These are phyloP conservation scores for Macroramphosus scolopax DNA, from an alignment of 2,797 vertebrate species.

Conservation along the genomic window DNA sequence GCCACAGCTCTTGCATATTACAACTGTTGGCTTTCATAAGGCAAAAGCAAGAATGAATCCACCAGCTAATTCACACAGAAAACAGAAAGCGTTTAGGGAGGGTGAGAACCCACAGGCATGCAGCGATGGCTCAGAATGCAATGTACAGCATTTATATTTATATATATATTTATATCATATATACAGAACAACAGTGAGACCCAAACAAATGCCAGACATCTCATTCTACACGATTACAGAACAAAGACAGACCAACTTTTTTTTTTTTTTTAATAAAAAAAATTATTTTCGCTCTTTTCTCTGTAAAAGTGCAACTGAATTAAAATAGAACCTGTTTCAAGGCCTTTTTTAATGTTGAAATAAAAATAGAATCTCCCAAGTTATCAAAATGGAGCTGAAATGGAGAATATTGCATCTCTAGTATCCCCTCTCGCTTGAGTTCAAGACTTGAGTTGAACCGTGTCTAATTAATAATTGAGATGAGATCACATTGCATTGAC, in stretches of 20 bases:
- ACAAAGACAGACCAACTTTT: slow-evolving; percentile 91
- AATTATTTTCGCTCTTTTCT: slow-evolving; percentile 70
- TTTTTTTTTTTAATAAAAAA: slow-evolving; percentile 69
- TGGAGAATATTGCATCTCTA: slow-evolving; percentile 85
- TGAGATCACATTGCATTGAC: slow-evolving; percentile 75
- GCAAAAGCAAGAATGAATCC: slow-evolving; percentile 98
- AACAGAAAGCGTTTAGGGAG: slow-evolving; percentile 85
- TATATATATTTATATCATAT: slow-evolving; percentile 82
- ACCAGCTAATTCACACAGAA: slow-evolving; percentile 96
- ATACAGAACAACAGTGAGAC: slow-evolving; percentile 95
- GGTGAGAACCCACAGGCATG: slow-evolving; percentile 85
- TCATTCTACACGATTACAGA: slow-evolving; percentile 91
- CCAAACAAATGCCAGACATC: slow-evolving; percentile 92
- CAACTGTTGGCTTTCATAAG: slow-evolving; percentile 99
- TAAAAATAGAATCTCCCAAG: slow-evolving; percentile 81
- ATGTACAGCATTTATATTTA: slow-evolving; percentile 92
- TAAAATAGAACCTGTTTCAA: slow-evolving; percentile 80
- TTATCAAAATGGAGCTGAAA: slow-evolving; percentile 83
- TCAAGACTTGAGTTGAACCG: slow-evolving; percentile 66
- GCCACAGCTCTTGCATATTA: slow-evolving; percentile 99
- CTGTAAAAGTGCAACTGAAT: slow-evolving; percentile 83
- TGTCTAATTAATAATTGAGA: slow-evolving; percentile 72
- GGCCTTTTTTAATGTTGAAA: slow-evolving; percentile 78
- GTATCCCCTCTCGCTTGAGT: slow-evolving; percentile 75
- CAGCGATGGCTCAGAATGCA: slow-evolving; percentile 97